phyloP scores from a whole-genome alignment of 2,113 vertebrate genomes.

The Cinclus mexicanus region DNA sequence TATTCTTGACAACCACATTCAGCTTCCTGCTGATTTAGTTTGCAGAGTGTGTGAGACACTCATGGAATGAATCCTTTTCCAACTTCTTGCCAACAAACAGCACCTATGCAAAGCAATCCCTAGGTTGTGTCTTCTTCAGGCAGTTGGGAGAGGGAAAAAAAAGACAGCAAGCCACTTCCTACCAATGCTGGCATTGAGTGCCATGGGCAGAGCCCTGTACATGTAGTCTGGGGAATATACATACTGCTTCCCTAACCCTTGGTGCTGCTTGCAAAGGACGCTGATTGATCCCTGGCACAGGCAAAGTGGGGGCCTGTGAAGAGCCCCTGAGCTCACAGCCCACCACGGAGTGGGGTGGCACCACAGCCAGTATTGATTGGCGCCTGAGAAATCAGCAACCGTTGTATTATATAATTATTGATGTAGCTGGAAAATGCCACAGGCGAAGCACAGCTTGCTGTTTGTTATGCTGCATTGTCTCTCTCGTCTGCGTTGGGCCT shows the following conservation, averaged over 20 bases:
- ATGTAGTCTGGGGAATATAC: not conserved
- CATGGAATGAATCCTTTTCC: not conserved
- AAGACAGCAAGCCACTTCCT: accelerated
- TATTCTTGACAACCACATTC: not conserved
- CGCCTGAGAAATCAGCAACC: conserved; percentile 65
- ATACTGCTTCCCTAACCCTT: not conserved
- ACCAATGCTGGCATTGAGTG: accelerated
- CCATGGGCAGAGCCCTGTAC: accelerated
- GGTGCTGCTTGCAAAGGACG: not conserved
- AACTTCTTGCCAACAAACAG: not conserved
- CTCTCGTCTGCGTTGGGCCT: conserved; percentile 55
- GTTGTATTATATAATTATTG: conserved; percentile 81
- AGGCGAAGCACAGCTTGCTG: conserved; percentile 68
- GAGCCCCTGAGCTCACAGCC: conserved; percentile 45
- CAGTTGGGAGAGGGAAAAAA: accelerated
- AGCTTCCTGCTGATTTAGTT: not conserved
- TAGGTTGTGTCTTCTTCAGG: not conserved
- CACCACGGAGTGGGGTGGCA: conserved; percentile 1
- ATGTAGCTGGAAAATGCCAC: conserved; percentile 78
- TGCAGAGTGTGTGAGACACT: accelerated
- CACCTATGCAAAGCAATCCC: not conserved
- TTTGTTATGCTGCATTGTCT: conserved; percentile 82
- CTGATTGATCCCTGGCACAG: not conserved
- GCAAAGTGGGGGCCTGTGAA: not conserved
- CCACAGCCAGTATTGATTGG: conserved; percentile 57